Conservation (phyloP, 1,140 invertebrate genomes). For the Drosophila seguyi region DNA sequence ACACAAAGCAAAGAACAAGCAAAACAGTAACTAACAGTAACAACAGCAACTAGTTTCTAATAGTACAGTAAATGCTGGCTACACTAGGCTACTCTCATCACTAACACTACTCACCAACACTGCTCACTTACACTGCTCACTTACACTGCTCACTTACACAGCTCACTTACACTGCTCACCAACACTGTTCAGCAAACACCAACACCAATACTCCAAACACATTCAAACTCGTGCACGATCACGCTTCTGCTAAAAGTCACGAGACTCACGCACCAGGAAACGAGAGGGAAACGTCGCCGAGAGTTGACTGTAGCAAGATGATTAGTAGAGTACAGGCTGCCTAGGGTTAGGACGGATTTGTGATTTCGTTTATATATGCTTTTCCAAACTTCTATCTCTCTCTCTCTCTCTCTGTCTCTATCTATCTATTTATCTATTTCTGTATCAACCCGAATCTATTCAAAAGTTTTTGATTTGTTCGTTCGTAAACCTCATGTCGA, state of each 20-base stretch:
- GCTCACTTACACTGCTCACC: background rate
- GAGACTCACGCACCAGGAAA: conserved; percentile 48
- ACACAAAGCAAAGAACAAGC: conserved; percentile 41
- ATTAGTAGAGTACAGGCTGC: conserved; percentile 14
- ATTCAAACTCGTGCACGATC: conserved; percentile 47
- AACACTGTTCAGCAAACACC: conserved; percentile 11
- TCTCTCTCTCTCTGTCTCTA: conserved; percentile 36
- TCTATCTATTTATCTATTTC: conserved; percentile 34
- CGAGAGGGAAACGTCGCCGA: conserved; percentile 29
- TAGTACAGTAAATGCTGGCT: conserved; percentile 50
- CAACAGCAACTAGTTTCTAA: conserved; percentile 42
- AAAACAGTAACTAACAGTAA: conserved; percentile 31
- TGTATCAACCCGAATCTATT: conserved; percentile 44
- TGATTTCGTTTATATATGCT: conserved; percentile 63
- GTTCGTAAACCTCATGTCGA: conserved; percentile 55
- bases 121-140: conserved; percentile 5
- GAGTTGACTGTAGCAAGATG: conserved; percentile 45
- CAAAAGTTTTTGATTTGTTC: conserved; percentile 58
- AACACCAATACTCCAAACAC: conserved; percentile 20
- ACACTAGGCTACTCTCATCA: conserved; percentile 50
- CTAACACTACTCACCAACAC: conserved; percentile 13
- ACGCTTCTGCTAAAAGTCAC: conserved; percentile 47
- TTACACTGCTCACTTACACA: conserved; percentile 22
- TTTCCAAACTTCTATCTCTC: conserved; percentile 55
- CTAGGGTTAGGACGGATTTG: conserved; percentile 46